Evolutionary conservation across 92 coral and sea anemone species (phyloP), one percentile per base, ranked within the genome.

Genomic region (Epizoanthus illoricatus): DNA sequence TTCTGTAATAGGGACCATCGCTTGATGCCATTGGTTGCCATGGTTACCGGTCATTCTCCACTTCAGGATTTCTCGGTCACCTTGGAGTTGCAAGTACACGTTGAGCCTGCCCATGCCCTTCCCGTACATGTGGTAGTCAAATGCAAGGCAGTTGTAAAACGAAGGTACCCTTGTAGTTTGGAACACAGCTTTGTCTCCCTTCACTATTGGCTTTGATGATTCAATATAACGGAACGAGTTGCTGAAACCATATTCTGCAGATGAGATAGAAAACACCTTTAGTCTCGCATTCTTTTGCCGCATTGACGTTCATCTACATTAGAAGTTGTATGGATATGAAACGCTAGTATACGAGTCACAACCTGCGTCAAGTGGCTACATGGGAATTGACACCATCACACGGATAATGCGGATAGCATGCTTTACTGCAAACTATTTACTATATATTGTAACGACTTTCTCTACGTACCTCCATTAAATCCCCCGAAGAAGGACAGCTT

Each of bases 1-100:
- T 17, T 56, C 57, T 18, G 66, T 68, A 10, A 91, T 33, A 36
- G 84, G 81, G 28, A 91, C 54, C 39, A 71, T 73, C 36, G 72
- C 94, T 2, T 33, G 72, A 13, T 65, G 75, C 94, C 94, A 88
- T 23, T 20, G 42, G 45, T 33, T 63, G 33, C 68, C 20, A 42
- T 83, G 92, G 80, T 87, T 69, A 54, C 95, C 95, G 55, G 90
- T 85, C 41, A 89, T 73, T 11, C 97, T 84, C 98, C 98, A 93
- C 20, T 85, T 12, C 41, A 93, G 88, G 15, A 40, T 8, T 81
- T 86, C 79, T 10, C 65, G 71, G 23, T 63, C 70, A 72, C 64
- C 74, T 8, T 66, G 20, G 8, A 47, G 65, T 57, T 64, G 73
- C 17, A 73, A 42, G 72, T 81, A 87, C 52, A 93, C 89, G 67